Evolutionary conservation across 1,140 invertebrate genomes (phyloP).

Genomic region (Delia radicum): DNA sequence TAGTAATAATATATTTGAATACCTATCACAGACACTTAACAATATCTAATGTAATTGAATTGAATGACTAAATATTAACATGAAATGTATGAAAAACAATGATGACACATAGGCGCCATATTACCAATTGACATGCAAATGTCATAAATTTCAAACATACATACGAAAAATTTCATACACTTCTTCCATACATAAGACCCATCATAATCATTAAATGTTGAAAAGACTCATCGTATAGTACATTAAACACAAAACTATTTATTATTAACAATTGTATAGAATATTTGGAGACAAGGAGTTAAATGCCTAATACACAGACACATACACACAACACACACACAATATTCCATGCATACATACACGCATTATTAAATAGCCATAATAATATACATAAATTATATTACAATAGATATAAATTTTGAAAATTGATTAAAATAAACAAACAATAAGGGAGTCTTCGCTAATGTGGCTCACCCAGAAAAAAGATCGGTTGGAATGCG

Average conservation of each 20-base stretch:
- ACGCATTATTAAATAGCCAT: background rate
- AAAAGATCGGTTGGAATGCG: no score
- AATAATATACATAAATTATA: background rate
- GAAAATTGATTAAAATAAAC: background rate
- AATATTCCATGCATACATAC: background rate
- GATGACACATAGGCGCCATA: conserved; percentile 19
- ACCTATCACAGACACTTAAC: background rate
- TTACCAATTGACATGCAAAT: conserved; percentile 16
- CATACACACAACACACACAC: no score
- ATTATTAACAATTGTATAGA: no score
- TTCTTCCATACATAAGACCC: no score
- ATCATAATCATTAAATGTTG: no score
- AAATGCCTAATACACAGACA: no score
- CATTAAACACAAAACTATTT: no score
- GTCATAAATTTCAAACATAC: conserved; percentile 10
- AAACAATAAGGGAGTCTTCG: no score
- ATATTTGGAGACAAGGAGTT: background rate
- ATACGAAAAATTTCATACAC: background rate
- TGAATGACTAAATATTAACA: background rate
- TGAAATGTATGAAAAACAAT: background rate
- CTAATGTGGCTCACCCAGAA: no score
- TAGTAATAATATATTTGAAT: no score
- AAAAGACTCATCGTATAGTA: no score
- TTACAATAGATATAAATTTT: background rate
- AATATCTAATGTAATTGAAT: background rate